Evolutionary conservation across 2,797 vertebrate genomes (phyloP).

Genomic region (Danio albolineatus): DNA sequence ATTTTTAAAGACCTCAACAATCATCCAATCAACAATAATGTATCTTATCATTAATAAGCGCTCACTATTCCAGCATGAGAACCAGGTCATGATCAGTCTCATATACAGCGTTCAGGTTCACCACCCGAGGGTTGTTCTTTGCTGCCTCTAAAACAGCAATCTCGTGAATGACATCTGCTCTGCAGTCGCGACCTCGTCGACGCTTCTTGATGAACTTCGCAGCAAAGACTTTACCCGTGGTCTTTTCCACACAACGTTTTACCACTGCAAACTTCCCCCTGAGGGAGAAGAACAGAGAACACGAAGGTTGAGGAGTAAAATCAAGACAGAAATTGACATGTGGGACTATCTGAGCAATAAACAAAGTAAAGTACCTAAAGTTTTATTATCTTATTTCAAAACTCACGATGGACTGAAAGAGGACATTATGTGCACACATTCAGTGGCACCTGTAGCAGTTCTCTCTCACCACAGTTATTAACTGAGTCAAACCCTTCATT

Average conservation of each 20-base stretch:
- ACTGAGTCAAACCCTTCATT: constrained; percentile 37
- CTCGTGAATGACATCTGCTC: constrained; percentile 92
- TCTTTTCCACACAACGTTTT: constrained; percentile 90
- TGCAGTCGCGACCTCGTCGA: constrained; percentile 91
- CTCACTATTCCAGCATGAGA: constrained; percentile 94
- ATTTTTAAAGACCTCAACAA: not conserved
- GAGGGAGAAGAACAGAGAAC: not conserved
- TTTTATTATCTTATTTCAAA: not conserved
- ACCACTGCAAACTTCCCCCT: constrained; percentile 97
- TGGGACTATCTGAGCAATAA: not conserved
- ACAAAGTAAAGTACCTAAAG: not conserved
- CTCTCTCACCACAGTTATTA: constrained; percentile 5
- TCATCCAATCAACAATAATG: not conserved
- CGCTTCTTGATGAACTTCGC: constrained; percentile 95
- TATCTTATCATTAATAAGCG: constrained; percentile 50
- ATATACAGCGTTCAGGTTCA: constrained; percentile 91
- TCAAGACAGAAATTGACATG: not conserved
- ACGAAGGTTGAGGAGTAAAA: constrained; percentile 1
- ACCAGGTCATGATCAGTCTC: constrained; percentile 93
- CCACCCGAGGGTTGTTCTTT: constrained; percentile 83
- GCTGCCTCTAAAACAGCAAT: constrained; percentile 91
- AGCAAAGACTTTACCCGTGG: constrained; percentile 91
- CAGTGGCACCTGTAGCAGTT: not conserved
- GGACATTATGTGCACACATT: not conserved
- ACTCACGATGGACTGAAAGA: not conserved